Evolutionary conservation across 2,888 invertebrate species (phyloP), one percentile per base, ranked within the genome.

Genomic region (Sminthurides aquaticus): DNA sequence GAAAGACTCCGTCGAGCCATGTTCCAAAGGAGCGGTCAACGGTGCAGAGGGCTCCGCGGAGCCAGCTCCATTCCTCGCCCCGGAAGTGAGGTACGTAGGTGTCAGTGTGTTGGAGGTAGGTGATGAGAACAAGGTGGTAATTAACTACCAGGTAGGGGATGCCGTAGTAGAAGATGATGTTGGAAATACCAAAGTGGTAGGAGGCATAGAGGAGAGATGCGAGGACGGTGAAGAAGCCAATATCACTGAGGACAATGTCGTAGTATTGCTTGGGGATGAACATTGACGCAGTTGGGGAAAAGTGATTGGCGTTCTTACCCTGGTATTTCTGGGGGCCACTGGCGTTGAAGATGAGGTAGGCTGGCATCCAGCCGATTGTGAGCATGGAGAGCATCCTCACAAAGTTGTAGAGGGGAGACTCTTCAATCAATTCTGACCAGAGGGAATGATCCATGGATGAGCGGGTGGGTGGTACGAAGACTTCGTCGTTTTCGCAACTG

Each of bases 401-500:
- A 34, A 61, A 61, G 54, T 61, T 61, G 55, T 61, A 61, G 24
- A 61, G 22, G 3, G 61, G 61, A 5, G 55, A 34, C 22, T 61
- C 61, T 34, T 55, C 55, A 27, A 61, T 54, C 61, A 61, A 55
- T 54, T 61, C 61, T 20, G 55, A 20, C 43, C 43, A 34, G 18
- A 61, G n/a, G 1, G 61, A 61, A 34, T 34, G 43, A 22, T 61
- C 61, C 61, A 61, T 24, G 3, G 11, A 2, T 11, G 61, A 2
- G 15, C 61, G 61, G n/a, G 54, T 24, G 2, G 61, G 55, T 25
- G 61, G 61, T 2, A 55, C 61, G 24, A 61, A 61, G 2, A 61
- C 61, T 55, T 61, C 61, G 34, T 61, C 61, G 29, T 61, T 28
- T 25, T 61, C 61, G 54, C 61, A 61, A 55, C 61, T 61, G 1